These are phyloP conservation scores for Volucella inanis DNA, from an alignment of 2,888 invertebrate genomes.

Conservation along the genomic window DNA sequence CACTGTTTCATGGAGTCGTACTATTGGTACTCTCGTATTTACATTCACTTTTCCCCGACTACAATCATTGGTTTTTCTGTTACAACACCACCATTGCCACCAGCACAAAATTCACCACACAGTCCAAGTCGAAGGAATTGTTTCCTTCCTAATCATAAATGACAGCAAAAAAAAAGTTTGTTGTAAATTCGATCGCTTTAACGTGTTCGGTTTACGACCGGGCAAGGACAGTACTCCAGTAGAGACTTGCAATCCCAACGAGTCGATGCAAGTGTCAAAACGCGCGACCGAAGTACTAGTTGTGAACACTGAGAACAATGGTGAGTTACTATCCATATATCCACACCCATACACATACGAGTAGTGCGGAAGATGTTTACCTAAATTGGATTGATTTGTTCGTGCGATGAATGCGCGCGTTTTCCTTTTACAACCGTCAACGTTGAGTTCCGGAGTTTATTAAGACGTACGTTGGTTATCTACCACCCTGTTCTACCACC, in stretches of 20 bases:
- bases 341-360: too few relatives aligned
- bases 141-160: background rate
- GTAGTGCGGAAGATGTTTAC: background rate
- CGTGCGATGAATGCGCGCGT: slow-evolving; percentile 65
- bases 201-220: background rate
- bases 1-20: slow-evolving; percentile 20
- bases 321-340: slow-evolving; percentile 9
- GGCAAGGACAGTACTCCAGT: background rate
- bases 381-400: slow-evolving; percentile 50
- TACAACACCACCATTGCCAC: slow-evolving; percentile 15
- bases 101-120: slow-evolving; percentile 43
- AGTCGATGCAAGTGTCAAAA: too few relatives aligned
- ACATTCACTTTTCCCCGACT: background rate
- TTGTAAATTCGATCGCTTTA: background rate
- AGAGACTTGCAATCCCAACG: too few relatives aligned
- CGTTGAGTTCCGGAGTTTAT: slow-evolving; percentile 9
- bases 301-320: background rate
- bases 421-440: slow-evolving; percentile 56
- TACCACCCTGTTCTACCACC: slow-evolving; percentile 31
- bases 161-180: too few relatives aligned
- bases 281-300: too few relatives aligned
- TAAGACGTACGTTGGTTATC: background rate
- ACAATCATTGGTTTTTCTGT: slow-evolving; percentile 1
- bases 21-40: slow-evolving; percentile 25
- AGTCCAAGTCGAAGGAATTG: slow-evolving; percentile 4